Evolutionary conservation across 2,797 vertebrate species (phyloP), one percentile per base, ranked within the genome.

Genomic region (Enteromius unitaeniatus): DNA sequence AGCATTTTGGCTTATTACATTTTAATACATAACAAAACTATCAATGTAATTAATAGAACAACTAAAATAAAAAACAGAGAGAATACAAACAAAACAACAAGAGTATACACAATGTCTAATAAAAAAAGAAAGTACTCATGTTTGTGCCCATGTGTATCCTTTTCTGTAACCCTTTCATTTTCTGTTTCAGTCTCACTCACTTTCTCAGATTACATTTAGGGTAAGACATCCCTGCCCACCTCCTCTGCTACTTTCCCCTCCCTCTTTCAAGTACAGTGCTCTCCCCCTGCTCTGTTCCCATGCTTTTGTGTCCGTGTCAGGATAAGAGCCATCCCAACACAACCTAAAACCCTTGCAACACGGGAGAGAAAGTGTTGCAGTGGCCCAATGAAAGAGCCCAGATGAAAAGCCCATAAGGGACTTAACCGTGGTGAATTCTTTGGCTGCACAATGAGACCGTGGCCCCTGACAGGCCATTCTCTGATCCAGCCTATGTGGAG

Each of bases 391-490:
- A 85, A 86, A 84, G 84, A 84, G 64, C 79, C 26, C 64, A 40
- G 76, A 86, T 84, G 81, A 88, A 88, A 87, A 86, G 87, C 82
- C 84, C 78, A 84, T 81, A 86, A 87, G 84, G 74, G 86, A 86
- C 75, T 85, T 87, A 87, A 85, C 89, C 75, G 86, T 83, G 85
- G 79, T 88, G 86, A 89, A 88, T 90, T 89, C 90, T 89, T 87
- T 72, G 69, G 81, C 86, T 85, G 79, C 89, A 89, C 89, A 90
- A 90, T 89, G 87, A 88, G 83, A 74, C 86, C 53, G 37, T 86
- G 89, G 89, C 90, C 89, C 88, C 89, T 89, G 86, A 89, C 91
- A 87, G 87, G 82, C 79, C 69, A 77, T 78, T 65, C 86, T 88
- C 86, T 91, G 88, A 91, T 90, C 87, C 81, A 84, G 80, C 83